Evolutionary conservation across 2,797 vertebrate species (phyloP), one percentile per base, ranked within the genome.

Genomic region (Hylomyscus alleni): DNA sequence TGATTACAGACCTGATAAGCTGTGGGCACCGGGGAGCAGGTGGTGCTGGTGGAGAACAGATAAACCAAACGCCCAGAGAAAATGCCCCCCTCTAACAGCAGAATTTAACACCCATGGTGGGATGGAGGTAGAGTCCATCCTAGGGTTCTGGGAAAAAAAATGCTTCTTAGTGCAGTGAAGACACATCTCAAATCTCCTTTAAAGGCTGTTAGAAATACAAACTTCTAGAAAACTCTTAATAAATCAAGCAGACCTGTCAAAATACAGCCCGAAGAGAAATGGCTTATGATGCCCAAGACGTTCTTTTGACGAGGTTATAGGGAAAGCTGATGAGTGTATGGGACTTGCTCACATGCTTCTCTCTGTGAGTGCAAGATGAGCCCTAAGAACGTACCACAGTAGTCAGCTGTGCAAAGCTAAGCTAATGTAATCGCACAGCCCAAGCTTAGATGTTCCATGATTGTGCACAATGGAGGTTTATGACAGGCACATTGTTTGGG

Each of bases 261-360:
- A 91, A 96, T 9, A 75, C 0, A 86, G 34, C 34, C 75, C 75
- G 52, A 80, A 52, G 78, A 89, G 67, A 92, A 47, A 72, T 50
- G n/a, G 26, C 10, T 10, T 40, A 75, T 47, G 84, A 84, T 58
- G 77, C 81, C 65, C 9, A 52, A 26, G 65, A 72, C 0, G 60
- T 54, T 56, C 44, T 67, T 76, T 37, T 69, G 89, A 95, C 75
- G 92, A 93, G 82, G n/a, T 65, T 90, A 78, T 47, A 82, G 78
- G 26, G 50, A 34, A 93, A 91, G 34, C 1, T 19, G 67, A 20
- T 1, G 62, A n/a, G 34, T 44, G 22, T 2, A 1, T 2, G 47
- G 58, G 65, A 24, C 31, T 67, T 34, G 34, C 52, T 94, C 58
- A 9, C 3, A 22, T 17, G 13, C 24, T 22, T 11, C 75, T 94